Percentiles rank a stretch among this genome's conserved stretches.
phyloP scores from a whole-genome alignment of 2,113 vertebrate species.

The Eublepharis macularius region DNA sequence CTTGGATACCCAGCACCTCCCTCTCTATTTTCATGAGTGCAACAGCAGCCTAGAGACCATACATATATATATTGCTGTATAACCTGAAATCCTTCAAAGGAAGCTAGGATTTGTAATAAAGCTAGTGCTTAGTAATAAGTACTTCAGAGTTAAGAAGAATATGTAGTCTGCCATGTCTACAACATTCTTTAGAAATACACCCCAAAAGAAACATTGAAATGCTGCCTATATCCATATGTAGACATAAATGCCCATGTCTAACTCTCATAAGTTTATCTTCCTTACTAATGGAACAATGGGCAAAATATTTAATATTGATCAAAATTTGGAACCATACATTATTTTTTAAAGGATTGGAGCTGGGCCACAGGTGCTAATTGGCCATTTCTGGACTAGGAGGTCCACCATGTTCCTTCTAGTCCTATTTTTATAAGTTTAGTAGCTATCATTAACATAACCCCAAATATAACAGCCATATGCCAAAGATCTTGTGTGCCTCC shows the following conservation, averaged over 20 bases:
- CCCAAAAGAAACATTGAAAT: not conserved
- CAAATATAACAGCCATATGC: not conserved
- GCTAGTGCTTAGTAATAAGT: not conserved
- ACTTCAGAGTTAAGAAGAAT: not conserved
- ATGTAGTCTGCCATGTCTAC: too few species aligned
- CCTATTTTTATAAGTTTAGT: not conserved
- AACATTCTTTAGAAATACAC: not conserved
- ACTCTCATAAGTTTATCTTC: not conserved
- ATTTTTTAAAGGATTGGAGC: not conserved
- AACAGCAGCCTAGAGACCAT: too few species aligned
- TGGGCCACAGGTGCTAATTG: not conserved
- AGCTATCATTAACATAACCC: not conserved
- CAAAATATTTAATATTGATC: not conserved
- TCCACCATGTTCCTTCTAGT: not conserved
- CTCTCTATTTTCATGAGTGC: not conserved
- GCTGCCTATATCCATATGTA: not conserved
- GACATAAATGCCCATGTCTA: too few species aligned
- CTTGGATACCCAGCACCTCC: too few species aligned
- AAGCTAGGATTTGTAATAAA: not conserved
- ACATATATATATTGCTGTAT: not conserved
- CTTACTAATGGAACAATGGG: not conserved
- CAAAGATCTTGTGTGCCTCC: too few species aligned
- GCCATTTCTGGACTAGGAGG: not conserved
- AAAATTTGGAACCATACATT: not conserved
- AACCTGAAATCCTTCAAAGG: not conserved